phyloP scores from a whole-genome alignment of 2,113 vertebrate genomes.

The Callorhinus ursinus region DNA sequence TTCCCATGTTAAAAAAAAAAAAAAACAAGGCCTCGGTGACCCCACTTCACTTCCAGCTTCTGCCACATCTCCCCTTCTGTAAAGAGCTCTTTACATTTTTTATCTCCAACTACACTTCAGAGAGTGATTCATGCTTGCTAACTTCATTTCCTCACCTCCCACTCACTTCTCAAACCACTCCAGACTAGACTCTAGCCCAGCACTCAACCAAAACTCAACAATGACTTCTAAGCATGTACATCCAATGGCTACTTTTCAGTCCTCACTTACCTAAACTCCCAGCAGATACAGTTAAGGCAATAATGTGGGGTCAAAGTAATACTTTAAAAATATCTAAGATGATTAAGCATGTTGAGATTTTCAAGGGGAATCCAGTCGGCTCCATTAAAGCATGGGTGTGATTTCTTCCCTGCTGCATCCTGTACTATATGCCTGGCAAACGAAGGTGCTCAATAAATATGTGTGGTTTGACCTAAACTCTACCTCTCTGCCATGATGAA shows the following conservation, averaged over 20 bases:
- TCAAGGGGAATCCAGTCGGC: neutral
- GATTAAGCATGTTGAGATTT: slow-evolving; percentile 13
- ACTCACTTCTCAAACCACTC: slow-evolving; percentile 57
- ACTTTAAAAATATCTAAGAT: neutral
- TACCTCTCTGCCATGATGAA: neutral
- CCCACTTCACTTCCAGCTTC: slow-evolving; percentile 13
- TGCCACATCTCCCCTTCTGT: neutral
- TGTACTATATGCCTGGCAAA: neutral
- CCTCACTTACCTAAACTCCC: slow-evolving; percentile 5
- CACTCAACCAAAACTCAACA: slow-evolving; percentile 25
- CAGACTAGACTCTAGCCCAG: neutral
- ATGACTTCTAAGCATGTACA: slow-evolving; percentile 44
- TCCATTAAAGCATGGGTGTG: neutral
- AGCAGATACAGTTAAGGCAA: slow-evolving; percentile 39
- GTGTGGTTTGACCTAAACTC: neutral
- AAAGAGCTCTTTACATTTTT: slow-evolving; percentile 40
- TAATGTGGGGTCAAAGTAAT: neutral
- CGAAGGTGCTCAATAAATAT: neutral
- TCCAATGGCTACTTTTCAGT: slow-evolving; percentile 27
- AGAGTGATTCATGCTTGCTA: slow-evolving; percentile 55
- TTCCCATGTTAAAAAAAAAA: slow-evolving; percentile 43
- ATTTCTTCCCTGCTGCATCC: slow-evolving; percentile 5
- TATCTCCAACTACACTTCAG: slow-evolving; percentile 17
- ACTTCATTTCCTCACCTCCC: slow-evolving; percentile 58
- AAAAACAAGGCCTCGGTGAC: neutral